phyloP scores from a whole-genome alignment of 1,140 invertebrate species.

The Zaprionus lachaisei region DNA sequence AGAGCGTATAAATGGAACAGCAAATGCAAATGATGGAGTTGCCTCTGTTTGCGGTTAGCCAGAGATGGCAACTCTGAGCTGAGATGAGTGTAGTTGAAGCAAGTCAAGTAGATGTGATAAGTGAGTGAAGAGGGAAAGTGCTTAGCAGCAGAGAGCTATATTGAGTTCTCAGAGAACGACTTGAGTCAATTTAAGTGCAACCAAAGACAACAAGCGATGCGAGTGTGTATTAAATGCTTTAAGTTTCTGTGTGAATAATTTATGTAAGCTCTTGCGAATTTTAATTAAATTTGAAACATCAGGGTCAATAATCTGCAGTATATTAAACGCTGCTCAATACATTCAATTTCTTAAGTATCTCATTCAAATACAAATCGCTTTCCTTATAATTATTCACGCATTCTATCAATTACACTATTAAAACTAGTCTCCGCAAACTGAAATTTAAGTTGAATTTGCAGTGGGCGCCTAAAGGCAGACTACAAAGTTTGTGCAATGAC shows the following conservation, averaged over 20 bases:
- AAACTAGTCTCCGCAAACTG: neutral
- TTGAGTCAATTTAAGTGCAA: neutral
- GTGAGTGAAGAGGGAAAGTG: neutral
- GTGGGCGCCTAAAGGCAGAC: constrained; percentile 25
- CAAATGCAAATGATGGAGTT: constrained; percentile 34
- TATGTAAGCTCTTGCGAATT: neutral
- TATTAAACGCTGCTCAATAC: no score
- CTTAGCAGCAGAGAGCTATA: constrained; percentile 28
- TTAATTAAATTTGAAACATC: neutral
- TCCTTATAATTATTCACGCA: neutral
- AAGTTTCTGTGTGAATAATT: neutral
- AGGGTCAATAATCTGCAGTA: neutral
- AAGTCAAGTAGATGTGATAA: constrained; percentile 13
- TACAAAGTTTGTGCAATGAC: neutral
- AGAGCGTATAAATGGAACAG: constrained; percentile 41
- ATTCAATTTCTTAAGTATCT: neutral
- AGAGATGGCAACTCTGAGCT: neutral
- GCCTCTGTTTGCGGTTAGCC: constrained; percentile 32
- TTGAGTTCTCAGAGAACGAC: constrained; percentile 11
- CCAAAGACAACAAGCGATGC: constrained; percentile 15
- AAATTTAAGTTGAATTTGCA: neutral
- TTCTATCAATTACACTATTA: neutral
- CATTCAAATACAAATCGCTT: neutral
- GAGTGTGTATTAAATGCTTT: neutral
- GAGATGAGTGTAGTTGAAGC: constrained; percentile 12